These are phyloP conservation scores for Notarius lentiginosus DNA, from an alignment of 2,113 vertebrate species.

Conservation along the genomic window DNA sequence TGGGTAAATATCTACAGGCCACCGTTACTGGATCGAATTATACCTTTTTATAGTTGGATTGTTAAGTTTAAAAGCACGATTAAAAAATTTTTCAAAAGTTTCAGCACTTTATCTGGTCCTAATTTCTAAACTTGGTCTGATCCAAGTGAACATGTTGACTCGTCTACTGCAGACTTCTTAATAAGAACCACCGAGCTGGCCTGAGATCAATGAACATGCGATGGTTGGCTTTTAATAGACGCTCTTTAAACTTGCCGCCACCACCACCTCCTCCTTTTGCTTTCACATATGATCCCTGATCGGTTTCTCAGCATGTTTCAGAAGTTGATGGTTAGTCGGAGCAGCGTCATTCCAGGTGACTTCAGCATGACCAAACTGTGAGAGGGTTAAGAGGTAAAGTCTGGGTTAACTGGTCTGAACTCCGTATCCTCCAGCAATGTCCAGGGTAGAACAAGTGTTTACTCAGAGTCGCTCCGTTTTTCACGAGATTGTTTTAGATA, in stretches of 20 bases:
- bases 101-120: background rate
- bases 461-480: background rate
- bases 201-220: background rate
- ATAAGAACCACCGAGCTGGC: background rate
- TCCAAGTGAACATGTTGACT: background rate
- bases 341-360: background rate
- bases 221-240: background rate
- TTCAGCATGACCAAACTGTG: background rate
- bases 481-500: background rate
- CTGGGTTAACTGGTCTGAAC: conserved; percentile 8
- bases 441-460: background rate
- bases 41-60: background rate
- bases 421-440: background rate
- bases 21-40: background rate
- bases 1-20: background rate
- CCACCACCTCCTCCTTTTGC: no score
- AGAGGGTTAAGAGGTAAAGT: background rate
- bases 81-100: background rate
- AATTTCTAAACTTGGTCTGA: background rate
- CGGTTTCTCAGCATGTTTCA: background rate
- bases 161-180: background rate
- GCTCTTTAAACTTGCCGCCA: background rate
- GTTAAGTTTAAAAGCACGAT: background rate
- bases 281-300: background rate
- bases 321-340: background rate